Evolutionary conservation across 2,888 invertebrate genomes (phyloP).

Genomic region (Drosophila quinaria): DNA sequence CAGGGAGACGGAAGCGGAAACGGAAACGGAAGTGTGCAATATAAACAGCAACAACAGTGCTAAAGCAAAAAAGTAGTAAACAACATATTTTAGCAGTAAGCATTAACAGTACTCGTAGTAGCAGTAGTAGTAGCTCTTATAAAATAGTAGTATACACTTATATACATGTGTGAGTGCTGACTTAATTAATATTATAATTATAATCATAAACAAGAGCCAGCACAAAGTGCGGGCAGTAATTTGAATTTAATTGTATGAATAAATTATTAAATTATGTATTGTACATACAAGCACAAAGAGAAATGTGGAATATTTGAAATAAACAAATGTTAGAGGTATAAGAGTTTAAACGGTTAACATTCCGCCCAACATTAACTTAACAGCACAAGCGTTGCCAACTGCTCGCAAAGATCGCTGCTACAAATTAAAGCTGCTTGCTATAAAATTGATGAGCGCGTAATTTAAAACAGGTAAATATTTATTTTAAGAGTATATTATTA

Average conservation of each 20-base stretch:
- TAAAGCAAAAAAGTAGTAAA: constrained; percentile 71
- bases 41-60: constrained; percentile 65
- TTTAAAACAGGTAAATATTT: constrained; percentile 9
- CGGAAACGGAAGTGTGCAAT: constrained; percentile 49
- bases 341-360: constrained; percentile 1
- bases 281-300: constrained; percentile 19
- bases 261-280: constrained; percentile 51
- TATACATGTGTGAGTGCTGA: constrained; percentile 50
- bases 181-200: constrained; percentile 28
- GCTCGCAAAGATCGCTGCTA: too few relatives aligned
- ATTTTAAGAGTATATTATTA: constrained; percentile 22
- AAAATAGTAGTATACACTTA: constrained; percentile 32
- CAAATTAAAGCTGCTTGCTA: constrained; percentile 26
- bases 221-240: constrained; percentile 44
- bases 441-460: neutral
- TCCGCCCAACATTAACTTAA: neutral
- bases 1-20: constrained; percentile 5
- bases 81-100: constrained; percentile 5
- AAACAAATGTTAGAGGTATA: neutral
- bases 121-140: constrained; percentile 41
- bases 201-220: constrained; percentile 26
- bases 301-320: constrained; percentile 4
- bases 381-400: constrained; percentile 15
- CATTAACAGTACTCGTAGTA: constrained; percentile 28
- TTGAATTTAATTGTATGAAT: constrained; percentile 44